Evolutionary conservation across 2,113 vertebrate genomes (phyloP).

Genomic region (Chaetorhynchus papuensis): DNA sequence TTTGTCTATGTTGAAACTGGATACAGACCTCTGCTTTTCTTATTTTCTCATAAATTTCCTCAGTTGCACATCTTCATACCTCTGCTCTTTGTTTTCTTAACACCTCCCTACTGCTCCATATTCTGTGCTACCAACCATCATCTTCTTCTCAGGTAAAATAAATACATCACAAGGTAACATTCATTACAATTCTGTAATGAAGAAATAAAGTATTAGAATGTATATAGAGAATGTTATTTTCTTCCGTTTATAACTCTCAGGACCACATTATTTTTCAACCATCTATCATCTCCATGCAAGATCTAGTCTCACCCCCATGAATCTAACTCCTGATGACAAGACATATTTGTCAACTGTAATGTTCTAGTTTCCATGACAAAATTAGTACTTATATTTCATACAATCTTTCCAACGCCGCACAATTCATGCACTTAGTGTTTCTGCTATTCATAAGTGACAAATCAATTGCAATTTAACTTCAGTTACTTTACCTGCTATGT

Average conservation of each 20-base stretch:
- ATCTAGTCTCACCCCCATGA: background rate
- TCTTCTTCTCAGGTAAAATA: background rate
- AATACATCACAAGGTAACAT: background rate
- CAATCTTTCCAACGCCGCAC: background rate
- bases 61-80: background rate
- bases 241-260: background rate
- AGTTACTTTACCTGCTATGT: background rate
- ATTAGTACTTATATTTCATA: background rate
- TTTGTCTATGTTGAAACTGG: background rate
- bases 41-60: background rate
- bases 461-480: background rate
- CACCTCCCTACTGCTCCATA: accelerated
- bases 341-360: background rate
- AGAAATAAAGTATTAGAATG: background rate
- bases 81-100: background rate
- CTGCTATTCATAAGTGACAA: background rate
- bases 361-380: background rate
- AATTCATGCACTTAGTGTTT: background rate
- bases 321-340: background rate
- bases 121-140: background rate
- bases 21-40: background rate
- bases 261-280: background rate
- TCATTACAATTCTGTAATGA: background rate
- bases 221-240: background rate
- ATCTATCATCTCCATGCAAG: background rate